phyloP scores from a whole-genome alignment of 2,113 vertebrate genomes.

The Suricata suricatta region DNA sequence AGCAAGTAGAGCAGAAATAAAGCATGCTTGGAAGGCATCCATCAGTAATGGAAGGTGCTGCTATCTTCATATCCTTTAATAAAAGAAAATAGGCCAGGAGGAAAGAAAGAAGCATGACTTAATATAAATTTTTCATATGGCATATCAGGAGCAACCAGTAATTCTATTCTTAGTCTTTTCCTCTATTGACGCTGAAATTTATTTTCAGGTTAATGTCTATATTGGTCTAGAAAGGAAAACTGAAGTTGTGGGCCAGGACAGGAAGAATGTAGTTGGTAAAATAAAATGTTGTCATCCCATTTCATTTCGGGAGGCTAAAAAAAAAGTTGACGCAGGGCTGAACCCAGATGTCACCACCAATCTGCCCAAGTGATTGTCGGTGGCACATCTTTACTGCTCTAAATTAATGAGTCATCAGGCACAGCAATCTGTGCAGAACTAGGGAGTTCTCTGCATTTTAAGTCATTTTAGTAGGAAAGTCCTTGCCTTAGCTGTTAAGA shows the following conservation, averaged over 20 bases:
- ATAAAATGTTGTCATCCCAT: slow-evolving; percentile 18
- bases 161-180: slow-evolving; percentile 58
- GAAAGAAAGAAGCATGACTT: slow-evolving; percentile 53
- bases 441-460: neutral
- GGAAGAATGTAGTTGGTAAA: slow-evolving; percentile 14
- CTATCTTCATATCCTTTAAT: slow-evolving; percentile 57
- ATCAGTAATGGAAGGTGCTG: slow-evolving; percentile 26
- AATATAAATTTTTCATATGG: slow-evolving; percentile 70
- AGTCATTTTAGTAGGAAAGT: neutral
- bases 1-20: slow-evolving; percentile 69
- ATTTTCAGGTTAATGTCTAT: slow-evolving; percentile 53
- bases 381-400: neutral
- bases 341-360: neutral
- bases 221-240: slow-evolving; percentile 38
- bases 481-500: neutral
- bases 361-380: neutral
- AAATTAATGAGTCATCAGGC: neutral
- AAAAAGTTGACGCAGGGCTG: neutral
- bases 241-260: neutral
- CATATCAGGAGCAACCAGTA: slow-evolving; percentile 55
- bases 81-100: slow-evolving; percentile 70
- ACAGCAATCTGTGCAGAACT: neutral
- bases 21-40: slow-evolving; percentile 28
- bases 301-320: neutral
- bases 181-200: slow-evolving; percentile 48